phyloP scores from a whole-genome alignment of 2,888 invertebrate species.

The Sepioteuthis lessoniana region DNA sequence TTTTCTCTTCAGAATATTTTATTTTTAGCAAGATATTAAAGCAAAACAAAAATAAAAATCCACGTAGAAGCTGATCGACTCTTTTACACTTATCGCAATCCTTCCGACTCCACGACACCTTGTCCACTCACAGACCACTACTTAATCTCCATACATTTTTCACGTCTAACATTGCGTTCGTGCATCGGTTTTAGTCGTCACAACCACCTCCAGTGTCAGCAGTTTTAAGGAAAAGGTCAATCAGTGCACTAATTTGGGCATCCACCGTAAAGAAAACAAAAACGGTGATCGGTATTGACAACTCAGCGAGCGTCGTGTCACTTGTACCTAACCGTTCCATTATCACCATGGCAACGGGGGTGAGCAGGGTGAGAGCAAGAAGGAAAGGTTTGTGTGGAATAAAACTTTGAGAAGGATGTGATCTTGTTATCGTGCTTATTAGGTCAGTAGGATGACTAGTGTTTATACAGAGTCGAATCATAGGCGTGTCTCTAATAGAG shows the following conservation, averaged over 20 bases:
- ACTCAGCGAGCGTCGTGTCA: slow-evolving; percentile 7
- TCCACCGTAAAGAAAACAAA: slow-evolving; percentile 4
- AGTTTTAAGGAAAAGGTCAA: not conserved
- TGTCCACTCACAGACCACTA: too few relatives aligned
- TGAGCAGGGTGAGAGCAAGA: not conserved
- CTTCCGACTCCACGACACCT: too few relatives aligned
- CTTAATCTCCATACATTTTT: too few relatives aligned
- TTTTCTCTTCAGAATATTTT: too few relatives aligned
- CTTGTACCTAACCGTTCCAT: not conserved
- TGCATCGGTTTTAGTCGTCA: not conserved
- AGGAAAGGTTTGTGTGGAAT: not conserved
- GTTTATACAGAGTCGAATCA: not conserved
- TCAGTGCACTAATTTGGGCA: not conserved
- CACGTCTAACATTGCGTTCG: not conserved
- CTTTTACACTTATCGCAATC: too few relatives aligned
- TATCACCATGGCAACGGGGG: not conserved
- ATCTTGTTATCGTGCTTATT: slow-evolving; percentile 16
- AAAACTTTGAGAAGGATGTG: not conserved
- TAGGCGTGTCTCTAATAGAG: not conserved
- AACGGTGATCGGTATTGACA: slow-evolving; percentile 33
- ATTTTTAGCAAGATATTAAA: too few relatives aligned
- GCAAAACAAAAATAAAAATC: too few relatives aligned
- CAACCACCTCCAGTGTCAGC: not conserved
- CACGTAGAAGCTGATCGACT: too few relatives aligned
- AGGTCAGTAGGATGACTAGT: slow-evolving; percentile 11